Evolutionary conservation across 1,140 invertebrate species (phyloP).

Genomic region (Sycophila sp.): DNA sequence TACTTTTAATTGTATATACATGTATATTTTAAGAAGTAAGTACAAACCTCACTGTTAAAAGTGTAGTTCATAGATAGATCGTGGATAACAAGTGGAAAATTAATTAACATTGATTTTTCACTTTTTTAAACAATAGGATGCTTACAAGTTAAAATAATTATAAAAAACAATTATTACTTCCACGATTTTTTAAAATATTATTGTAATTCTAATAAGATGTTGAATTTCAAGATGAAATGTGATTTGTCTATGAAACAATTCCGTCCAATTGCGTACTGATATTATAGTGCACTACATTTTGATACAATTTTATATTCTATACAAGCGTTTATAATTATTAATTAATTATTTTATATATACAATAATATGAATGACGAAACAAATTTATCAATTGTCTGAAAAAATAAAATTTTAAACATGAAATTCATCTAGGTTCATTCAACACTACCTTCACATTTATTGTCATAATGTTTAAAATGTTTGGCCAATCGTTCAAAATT

Average conservation of each 20-base stretch:
- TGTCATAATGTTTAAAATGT: too few relatives aligned
- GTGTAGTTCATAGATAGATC: slow-evolving; percentile 13
- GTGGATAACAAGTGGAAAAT: too few relatives aligned
- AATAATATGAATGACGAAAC: slow-evolving; percentile 17
- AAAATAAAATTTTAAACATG: neutral
- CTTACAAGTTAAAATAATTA: too few relatives aligned
- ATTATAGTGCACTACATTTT: slow-evolving; percentile 6
- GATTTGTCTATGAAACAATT: neutral
- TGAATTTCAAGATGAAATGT: neutral
- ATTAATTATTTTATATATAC: slow-evolving; percentile 23
- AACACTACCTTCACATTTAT: slow-evolving; percentile 7
- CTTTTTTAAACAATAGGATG: too few relatives aligned
- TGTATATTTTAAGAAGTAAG: too few relatives aligned
- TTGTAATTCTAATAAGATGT: too few relatives aligned
- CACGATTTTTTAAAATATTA: too few relatives aligned
- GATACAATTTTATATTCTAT: slow-evolving; percentile 4
- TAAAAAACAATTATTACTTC: too few relatives aligned
- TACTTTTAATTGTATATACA: too few relatives aligned
- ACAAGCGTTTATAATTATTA: neutral
- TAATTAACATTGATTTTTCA: too few relatives aligned
- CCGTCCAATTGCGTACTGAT: slow-evolving; percentile 12
- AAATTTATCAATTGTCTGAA: slow-evolving; percentile 2
- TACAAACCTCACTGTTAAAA: slow-evolving; percentile 14
- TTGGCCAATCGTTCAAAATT: too few relatives aligned
- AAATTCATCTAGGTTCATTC: slow-evolving; percentile 3